These are phyloP conservation scores for Gasteruption jaculator DNA, from an alignment of 2,888 invertebrate species.

Conservation along the genomic window DNA sequence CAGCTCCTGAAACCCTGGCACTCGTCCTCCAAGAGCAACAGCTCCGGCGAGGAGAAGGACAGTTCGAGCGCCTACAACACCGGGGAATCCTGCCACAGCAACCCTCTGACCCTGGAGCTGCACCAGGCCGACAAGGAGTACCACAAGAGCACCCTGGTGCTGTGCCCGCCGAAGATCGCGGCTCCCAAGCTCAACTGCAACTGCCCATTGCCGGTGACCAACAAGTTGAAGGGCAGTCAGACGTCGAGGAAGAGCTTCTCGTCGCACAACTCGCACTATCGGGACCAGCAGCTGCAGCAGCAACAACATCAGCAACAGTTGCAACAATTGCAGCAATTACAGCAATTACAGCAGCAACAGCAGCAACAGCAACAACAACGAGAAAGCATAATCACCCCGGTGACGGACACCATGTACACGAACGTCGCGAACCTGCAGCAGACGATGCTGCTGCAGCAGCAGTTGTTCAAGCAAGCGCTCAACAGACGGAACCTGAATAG, in stretches of 20 bases:
- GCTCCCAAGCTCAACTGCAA: slow-evolving; percentile 29
- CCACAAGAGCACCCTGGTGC: slow-evolving; percentile 45
- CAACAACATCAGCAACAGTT: no score
- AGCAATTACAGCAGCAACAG: slow-evolving; percentile 10
- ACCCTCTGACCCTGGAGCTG: slow-evolving; percentile 57
- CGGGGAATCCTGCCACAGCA: slow-evolving; percentile 71
- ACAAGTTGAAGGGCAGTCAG: slow-evolving; percentile 25
- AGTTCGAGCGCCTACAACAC: slow-evolving; percentile 73
- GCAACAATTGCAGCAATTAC: slow-evolving; percentile 18
- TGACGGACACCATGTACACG: slow-evolving; percentile 66
- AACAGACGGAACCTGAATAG: slow-evolving; percentile 44
- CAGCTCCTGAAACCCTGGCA: slow-evolving; percentile 35
- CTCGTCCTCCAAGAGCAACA: slow-evolving; percentile 48
- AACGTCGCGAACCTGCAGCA: slow-evolving; percentile 66
- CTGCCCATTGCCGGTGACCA: slow-evolving; percentile 29
- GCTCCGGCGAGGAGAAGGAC: slow-evolving; percentile 59
- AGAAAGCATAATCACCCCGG: slow-evolving; percentile 29
- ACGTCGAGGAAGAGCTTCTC: slow-evolving; percentile 22
- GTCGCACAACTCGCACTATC: slow-evolving; percentile 21
- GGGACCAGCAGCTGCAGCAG: slow-evolving; percentile 21
- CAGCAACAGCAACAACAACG: slow-evolving; percentile 14
- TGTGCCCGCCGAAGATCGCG: slow-evolving; percentile 35
- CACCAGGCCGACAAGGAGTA: slow-evolving; percentile 51
- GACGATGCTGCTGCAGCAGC: slow-evolving; percentile 66
- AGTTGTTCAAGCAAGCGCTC: slow-evolving; percentile 58